A percentile compares a stretch with the other conserved stretches of the same genome.
phyloP scores from a whole-genome alignment of 2,113 vertebrate genomes.

The Rallus limicola region DNA sequence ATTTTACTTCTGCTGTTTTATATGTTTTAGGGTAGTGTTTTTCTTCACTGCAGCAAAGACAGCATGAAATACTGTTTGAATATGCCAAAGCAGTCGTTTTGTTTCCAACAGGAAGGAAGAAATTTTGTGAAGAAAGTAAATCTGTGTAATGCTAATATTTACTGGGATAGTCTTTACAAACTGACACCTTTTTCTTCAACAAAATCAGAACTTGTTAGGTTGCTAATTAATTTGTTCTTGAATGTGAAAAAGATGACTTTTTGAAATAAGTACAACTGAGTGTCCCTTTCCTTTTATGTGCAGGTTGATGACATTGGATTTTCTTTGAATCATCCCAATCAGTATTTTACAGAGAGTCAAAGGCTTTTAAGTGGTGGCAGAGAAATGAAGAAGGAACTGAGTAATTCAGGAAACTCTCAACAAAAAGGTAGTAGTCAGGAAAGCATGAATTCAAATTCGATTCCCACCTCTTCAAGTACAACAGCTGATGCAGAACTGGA shows the following conservation, averaged over 20 bases:
- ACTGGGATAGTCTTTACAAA: background rate
- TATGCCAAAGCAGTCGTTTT: background rate
- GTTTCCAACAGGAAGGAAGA: background rate
- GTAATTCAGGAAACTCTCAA: conserved; percentile 70
- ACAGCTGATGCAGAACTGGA: conserved; percentile 78
- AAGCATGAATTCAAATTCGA: conserved; percentile 12
- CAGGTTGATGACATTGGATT: conserved; percentile 90
- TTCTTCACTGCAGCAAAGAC: background rate
- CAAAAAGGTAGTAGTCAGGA: conserved; percentile 66
- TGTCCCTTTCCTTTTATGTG: background rate
- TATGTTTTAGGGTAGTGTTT: background rate
- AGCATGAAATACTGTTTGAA: background rate
- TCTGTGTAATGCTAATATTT: background rate
- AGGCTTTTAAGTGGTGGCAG: conserved; percentile 73
- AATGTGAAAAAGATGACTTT: background rate
- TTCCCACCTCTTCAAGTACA: conserved; percentile 26
- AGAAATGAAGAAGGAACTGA: conserved; percentile 86
- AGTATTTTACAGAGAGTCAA: conserved; percentile 94
- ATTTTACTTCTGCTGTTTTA: background rate
- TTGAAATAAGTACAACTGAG: background rate
- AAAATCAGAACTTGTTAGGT: background rate
- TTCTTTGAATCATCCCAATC: conserved; percentile 95
- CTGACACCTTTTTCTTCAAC: background rate
- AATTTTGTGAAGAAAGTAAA: background rate
- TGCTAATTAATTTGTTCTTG: background rate